Evolutionary conservation across 2,113 vertebrate genomes (phyloP).

Genomic region (Ciconia stormi): DNA sequence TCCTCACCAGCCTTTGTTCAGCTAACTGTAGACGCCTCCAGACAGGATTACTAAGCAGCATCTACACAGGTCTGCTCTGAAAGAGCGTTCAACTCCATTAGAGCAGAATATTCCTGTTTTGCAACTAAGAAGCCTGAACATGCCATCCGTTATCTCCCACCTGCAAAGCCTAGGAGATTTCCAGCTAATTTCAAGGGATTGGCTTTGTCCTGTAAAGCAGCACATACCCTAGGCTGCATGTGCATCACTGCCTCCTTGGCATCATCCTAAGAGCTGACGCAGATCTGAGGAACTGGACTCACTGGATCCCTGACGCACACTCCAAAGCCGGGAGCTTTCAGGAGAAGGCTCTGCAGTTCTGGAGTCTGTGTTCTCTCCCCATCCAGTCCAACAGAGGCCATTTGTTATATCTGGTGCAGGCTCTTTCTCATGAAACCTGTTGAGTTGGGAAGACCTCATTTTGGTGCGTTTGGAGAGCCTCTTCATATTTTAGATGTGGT

Average conservation of each 20-base stretch:
- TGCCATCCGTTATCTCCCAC: not conserved
- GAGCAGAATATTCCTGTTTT: not conserved
- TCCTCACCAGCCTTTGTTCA: not conserved
- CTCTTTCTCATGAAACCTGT: not conserved
- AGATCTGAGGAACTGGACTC: not conserved
- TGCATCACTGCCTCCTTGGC: not conserved
- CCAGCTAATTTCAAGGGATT: not conserved
- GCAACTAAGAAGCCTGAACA: not conserved
- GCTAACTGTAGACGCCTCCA: not conserved
- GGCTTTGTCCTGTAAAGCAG: not conserved
- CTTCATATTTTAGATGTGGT: not conserved
- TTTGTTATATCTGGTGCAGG: not conserved
- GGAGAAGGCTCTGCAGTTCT: not conserved
- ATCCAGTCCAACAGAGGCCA: not conserved
- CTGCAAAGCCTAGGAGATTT: not conserved
- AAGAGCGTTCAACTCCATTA: not conserved
- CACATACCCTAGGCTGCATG: not conserved
- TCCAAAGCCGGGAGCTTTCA: not conserved
- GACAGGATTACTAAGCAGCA: constrained; percentile 9
- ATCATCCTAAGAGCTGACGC: not conserved
- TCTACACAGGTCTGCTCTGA: not conserved
- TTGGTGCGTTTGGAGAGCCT: not conserved
- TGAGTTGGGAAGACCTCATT: not conserved
- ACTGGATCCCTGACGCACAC: not conserved
- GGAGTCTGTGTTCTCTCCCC: not conserved